Conservation (phyloP, 1,140 invertebrate species). For the Globodera rostochiensis region DNA sequence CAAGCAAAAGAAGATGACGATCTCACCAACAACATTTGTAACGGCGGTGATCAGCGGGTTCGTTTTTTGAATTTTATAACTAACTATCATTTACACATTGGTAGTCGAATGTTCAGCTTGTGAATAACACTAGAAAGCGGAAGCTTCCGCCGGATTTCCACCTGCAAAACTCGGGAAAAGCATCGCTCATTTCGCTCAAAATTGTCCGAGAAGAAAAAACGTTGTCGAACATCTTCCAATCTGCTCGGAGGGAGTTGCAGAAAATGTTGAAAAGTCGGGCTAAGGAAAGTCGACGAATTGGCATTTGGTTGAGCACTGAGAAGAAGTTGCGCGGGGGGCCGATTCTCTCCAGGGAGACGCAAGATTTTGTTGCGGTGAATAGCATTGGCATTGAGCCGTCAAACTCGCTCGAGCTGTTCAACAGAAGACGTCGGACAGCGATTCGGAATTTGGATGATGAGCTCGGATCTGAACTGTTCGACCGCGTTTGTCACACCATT, state of each 20-base stretch:
- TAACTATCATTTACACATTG: not conserved
- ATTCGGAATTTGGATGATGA: not conserved
- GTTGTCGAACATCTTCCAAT: not conserved
- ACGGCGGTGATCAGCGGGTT: not conserved
- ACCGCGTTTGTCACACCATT: not conserved
- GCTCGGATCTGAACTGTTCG: not conserved
- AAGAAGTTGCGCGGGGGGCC: not conserved
- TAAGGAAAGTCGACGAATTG: conserved; percentile 23
- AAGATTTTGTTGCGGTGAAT: conserved; percentile 1
- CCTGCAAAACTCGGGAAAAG: not conserved
- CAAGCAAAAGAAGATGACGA: not conserved
- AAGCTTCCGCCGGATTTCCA: not conserved
- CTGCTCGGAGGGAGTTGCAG: not conserved
- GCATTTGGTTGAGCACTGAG: conserved; percentile 13
- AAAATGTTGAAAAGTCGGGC: not conserved
- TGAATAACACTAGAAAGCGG: conserved; percentile 25
- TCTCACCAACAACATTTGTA: conserved; percentile 4
- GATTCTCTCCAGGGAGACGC: conserved; percentile 7
- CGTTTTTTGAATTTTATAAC: not conserved
- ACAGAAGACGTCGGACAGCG: not conserved
- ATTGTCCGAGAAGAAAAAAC: not conserved
- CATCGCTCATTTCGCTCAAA: not conserved
- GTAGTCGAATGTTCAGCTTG: not conserved
- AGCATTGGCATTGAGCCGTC: too few species aligned
- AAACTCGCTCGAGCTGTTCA: not conserved